Evolutionary conservation across 2,797 vertebrate genomes (phyloP).

Genomic region (Enteromius unitaeniatus): DNA sequence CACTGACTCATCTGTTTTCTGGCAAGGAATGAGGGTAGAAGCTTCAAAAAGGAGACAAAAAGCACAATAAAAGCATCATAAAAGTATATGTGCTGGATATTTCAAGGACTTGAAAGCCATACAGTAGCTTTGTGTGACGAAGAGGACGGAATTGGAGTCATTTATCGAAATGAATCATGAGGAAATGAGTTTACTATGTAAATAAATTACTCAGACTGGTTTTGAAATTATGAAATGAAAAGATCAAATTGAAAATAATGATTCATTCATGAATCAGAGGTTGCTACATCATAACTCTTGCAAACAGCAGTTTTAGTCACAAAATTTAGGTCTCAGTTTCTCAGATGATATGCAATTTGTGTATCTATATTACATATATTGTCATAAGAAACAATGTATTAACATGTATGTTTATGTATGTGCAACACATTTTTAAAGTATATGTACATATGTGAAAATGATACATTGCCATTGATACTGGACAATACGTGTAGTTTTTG

Average conservation of each 20-base stretch:
- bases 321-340: not conserved
- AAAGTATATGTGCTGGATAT: not conserved
- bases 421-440: too few species aligned
- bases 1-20: not conserved
- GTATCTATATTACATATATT: not conserved
- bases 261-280: not conserved
- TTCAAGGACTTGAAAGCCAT: not conserved
- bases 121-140: not conserved
- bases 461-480: not conserved
- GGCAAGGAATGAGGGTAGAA: not conserved
- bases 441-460: not conserved
- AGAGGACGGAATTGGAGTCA: not conserved
- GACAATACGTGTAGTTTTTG: not conserved
- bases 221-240: not conserved
- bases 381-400: too few species aligned
- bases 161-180: not conserved
- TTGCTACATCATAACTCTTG: not conserved
- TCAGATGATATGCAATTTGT: not conserved
- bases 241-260: not conserved
- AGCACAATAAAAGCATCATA: not conserved
- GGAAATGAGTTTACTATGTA: not conserved
- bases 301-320: not conserved
- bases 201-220: not conserved
- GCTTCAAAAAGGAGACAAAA: not conserved
- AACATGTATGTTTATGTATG: too few species aligned